Evolutionary conservation across 2,797 vertebrate genomes (phyloP).

Genomic region (Pachyuromys duprasi): DNA sequence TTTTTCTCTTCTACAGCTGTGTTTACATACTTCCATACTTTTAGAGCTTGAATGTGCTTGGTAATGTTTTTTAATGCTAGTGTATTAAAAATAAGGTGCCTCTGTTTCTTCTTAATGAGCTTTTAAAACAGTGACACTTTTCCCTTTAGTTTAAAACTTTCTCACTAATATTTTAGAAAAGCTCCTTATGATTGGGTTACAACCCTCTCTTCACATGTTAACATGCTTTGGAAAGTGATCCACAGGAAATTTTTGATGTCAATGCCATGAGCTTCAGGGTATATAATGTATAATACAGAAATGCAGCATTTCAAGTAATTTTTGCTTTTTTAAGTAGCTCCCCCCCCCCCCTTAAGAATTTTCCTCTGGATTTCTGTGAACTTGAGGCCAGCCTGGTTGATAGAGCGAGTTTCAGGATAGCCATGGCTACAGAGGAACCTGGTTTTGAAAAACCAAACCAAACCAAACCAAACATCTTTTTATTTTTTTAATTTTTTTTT

Average conservation of each 20-base stretch:
- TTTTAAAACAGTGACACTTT: conserved; percentile 47
- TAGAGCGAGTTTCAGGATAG: too few relatives aligned
- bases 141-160: neutral
- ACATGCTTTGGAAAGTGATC: conserved; percentile 51
- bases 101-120: conserved; percentile 36
- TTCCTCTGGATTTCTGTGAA: neutral
- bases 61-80: conserved; percentile 3
- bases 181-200: conserved; percentile 27
- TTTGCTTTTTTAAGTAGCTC: conserved; percentile 19
- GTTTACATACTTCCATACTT: conserved; percentile 18
- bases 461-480: too few relatives aligned
- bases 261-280: conserved; percentile 39
- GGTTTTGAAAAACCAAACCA: too few relatives aligned
- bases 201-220: neutral
- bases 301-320: conserved; percentile 19
- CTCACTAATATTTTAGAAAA: conserved; percentile 50
- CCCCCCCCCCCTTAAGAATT: neutral
- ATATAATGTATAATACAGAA: conserved; percentile 39
- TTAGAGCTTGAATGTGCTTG: conserved; percentile 45
- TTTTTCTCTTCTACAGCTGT: neutral
- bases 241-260: conserved; percentile 9
- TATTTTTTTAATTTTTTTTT: neutral
- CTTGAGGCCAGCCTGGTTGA: too few relatives aligned
- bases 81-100: neutral
- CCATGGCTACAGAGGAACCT: too few relatives aligned